phyloP scores from a whole-genome alignment of 2,888 invertebrate genomes.

The Gryllus longicercus region DNA sequence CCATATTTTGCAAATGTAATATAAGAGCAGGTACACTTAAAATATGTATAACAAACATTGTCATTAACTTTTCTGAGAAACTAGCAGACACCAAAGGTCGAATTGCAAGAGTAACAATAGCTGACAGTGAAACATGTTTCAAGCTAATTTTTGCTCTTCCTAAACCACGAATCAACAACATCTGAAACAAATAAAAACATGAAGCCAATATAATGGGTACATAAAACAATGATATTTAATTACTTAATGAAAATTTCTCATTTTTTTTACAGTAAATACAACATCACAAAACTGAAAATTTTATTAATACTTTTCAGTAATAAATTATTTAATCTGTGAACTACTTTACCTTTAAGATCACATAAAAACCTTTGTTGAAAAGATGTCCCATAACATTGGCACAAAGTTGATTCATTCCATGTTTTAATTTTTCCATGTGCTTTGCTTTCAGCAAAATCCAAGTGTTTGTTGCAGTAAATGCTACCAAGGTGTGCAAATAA shows the following conservation, averaged over 20 bases:
- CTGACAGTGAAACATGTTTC: conserved; percentile 79
- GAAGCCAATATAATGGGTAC: too few relatives aligned
- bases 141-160: conserved; percentile 76
- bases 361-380: conserved; percentile 80
- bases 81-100: conserved; percentile 81
- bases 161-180: conserved; percentile 75
- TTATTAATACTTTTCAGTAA: too few relatives aligned
- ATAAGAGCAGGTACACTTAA: conserved; percentile 87
- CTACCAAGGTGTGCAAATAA: conserved; percentile 82
- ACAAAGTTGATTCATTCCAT: conserved; percentile 86
- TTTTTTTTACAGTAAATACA: too few relatives aligned
- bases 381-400: conserved; percentile 89
- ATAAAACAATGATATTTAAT: too few relatives aligned
- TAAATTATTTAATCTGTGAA: not conserved
- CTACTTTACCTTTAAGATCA: conserved; percentile 62
- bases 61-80: conserved; percentile 81
- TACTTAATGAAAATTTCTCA: too few relatives aligned
- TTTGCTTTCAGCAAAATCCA: conserved; percentile 81
- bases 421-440: conserved; percentile 74
- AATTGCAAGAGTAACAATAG: conserved; percentile 79
- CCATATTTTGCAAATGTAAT: conserved; percentile 72
- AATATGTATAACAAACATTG: conserved; percentile 85
- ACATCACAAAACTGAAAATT: too few relatives aligned
- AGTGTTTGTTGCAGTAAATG: conserved; percentile 83
- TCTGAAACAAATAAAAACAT: conserved; percentile 53